Conservation (phyloP, 2,888 invertebrate species). For the Morpho achilles region DNA sequence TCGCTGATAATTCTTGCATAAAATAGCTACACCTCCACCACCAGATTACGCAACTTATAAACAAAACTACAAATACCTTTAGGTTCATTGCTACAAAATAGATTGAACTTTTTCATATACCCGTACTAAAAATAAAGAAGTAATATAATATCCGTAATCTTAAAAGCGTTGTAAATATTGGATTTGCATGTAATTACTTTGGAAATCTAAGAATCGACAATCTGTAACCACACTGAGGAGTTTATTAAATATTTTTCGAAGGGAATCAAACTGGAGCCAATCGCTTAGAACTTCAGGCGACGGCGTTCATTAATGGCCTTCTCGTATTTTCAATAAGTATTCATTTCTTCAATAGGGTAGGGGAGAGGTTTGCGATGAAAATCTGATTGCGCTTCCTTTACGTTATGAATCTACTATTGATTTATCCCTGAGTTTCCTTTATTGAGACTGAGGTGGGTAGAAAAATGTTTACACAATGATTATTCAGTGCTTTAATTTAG, state of each 20-base stretch:
- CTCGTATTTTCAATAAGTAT: constrained; percentile 76
- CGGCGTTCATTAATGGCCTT: constrained; percentile 63
- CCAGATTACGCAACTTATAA: too few relatives aligned
- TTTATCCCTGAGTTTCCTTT: constrained; percentile 53
- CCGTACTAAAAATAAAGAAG: too few relatives aligned
- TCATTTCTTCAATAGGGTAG: constrained; percentile 53
- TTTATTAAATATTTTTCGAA: constrained; percentile 72
- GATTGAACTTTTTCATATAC: too few relatives aligned
- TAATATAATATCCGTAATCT: not conserved
- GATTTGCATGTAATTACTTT: constrained; percentile 10
- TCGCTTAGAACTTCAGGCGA: constrained; percentile 45
- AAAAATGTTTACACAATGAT: constrained; percentile 11
- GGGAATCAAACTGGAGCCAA: constrained; percentile 64
- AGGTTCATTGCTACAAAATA: too few relatives aligned
- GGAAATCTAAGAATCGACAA: not conserved
- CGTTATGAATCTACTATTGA: constrained; percentile 58
- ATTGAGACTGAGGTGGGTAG: constrained; percentile 39
- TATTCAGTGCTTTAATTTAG: constrained; percentile 12
- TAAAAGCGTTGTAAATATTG: not conserved
- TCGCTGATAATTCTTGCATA: too few relatives aligned
- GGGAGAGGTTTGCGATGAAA: constrained; percentile 55
- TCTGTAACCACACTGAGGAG: constrained; percentile 42
- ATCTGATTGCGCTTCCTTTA: constrained; percentile 73
- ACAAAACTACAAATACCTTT: too few relatives aligned
- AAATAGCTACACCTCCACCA: too few relatives aligned